Evolutionary conservation across 35 echinoderm and acorn worm species (phyloP).

Genomic region (Stichopus chloronotus): DNA sequence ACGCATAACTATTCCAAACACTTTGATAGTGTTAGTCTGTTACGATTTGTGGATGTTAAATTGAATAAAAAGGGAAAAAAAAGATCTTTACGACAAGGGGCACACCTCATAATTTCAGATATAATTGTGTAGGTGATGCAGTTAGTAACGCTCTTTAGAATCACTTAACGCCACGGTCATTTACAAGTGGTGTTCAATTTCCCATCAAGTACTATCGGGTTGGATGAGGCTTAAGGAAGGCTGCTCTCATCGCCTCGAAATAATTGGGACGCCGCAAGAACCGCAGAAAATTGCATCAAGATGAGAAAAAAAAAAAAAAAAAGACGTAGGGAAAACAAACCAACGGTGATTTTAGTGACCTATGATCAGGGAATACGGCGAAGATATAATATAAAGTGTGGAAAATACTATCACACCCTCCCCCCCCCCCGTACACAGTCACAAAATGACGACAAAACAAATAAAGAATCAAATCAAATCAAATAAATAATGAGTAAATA

Average conservation of each 20-base stretch:
- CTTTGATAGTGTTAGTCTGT: not conserved
- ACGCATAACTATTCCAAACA: not conserved
- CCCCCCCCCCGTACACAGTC: no score
- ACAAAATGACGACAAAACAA: no score
- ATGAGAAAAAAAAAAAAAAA: not conserved
- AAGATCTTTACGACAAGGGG: not conserved
- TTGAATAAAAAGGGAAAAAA: not conserved
- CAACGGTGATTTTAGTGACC: not conserved
- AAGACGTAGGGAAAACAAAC: not conserved
- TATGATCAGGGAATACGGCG: not conserved
- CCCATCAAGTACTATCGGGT: not conserved
- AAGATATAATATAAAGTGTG: not conserved
- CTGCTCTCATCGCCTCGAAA: not conserved
- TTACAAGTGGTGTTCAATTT: slow-evolving; percentile 15
- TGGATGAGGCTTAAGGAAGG: slow-evolving; percentile 1
- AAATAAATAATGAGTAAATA: no score
- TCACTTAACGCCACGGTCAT: slow-evolving; percentile 18
- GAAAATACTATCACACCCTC: no score
- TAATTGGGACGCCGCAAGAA: slow-evolving; percentile 13
- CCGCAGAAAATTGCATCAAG: not conserved
- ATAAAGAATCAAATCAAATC: no score
- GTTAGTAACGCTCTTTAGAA: not conserved
- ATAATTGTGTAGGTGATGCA: slow-evolving; percentile 20
- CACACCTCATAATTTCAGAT: not conserved
- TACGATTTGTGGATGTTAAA: not conserved